Conservation (phyloP, 2,113 vertebrate species). For the Hiodon alosoides region DNA sequence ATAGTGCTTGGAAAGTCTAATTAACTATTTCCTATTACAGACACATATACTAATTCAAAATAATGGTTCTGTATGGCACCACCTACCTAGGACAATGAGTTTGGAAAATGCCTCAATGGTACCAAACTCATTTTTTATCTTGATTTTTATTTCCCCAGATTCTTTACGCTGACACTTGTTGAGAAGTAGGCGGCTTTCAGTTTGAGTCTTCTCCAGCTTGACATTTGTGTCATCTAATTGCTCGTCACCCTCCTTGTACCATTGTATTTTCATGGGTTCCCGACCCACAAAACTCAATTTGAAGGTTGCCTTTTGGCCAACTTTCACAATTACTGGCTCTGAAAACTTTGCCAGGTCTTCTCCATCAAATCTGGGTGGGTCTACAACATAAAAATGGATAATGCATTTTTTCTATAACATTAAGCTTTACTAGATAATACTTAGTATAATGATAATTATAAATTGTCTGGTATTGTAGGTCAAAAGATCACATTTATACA, state of each 20-base stretch:
- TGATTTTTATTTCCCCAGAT: constrained; percentile 71
- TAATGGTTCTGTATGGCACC: constrained; percentile 27
- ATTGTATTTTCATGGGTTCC: constrained; percentile 64
- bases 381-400: constrained; percentile 39
- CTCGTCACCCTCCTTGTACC: constrained; percentile 69
- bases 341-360: constrained; percentile 66
- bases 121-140: constrained; percentile 78
- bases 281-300: constrained; percentile 69
- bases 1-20: not conserved
- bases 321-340: constrained; percentile 69
- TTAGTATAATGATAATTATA: too few species aligned
- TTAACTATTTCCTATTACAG: too few species aligned
- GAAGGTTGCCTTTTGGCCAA: constrained; percentile 64
- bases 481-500: too few species aligned
- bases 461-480: too few species aligned
- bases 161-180: constrained; percentile 67
- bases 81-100: constrained; percentile 72
- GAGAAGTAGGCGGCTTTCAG: constrained; percentile 65
- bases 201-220: constrained; percentile 62
- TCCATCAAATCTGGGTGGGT: constrained; percentile 65
- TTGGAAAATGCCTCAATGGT: constrained; percentile 57
- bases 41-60: too few species aligned
- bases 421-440: too few species aligned
- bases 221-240: constrained; percentile 56
- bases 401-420: too few species aligned